phyloP scores from a whole-genome alignment of 2,797 vertebrate genomes.

The Scomberomorus guttatus region DNA sequence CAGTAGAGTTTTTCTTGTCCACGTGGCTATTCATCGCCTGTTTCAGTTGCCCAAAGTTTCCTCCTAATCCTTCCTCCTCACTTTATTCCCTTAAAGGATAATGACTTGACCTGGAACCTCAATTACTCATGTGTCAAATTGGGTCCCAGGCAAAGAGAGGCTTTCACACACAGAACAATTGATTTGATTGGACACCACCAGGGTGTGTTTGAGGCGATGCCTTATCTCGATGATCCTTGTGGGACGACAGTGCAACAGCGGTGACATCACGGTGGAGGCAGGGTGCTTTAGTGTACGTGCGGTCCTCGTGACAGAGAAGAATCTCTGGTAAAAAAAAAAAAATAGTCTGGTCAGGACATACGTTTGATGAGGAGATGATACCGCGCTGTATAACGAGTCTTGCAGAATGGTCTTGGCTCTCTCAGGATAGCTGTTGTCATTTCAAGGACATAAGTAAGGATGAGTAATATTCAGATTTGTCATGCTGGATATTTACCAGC shows the following conservation, averaged over 20 bases:
- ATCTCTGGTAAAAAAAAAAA: not conserved
- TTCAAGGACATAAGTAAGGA: constrained; percentile 32
- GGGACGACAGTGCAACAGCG: not conserved
- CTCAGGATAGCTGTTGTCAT: constrained; percentile 21
- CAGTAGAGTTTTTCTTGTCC: not conserved
- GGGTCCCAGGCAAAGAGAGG: constrained; percentile 25
- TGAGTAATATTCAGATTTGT: constrained; percentile 57
- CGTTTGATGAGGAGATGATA: constrained; percentile 28
- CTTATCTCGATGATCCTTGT: constrained; percentile 34
- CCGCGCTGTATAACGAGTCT: constrained; percentile 7
- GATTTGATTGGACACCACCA: constrained; percentile 46
- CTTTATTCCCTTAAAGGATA: constrained; percentile 48
- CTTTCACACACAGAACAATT: constrained; percentile 46
- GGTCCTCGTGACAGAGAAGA: constrained; percentile 7
- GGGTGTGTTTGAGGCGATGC: constrained; percentile 27
- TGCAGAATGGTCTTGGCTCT: constrained; percentile 12
- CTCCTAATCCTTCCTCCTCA: constrained; percentile 34
- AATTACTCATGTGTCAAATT: constrained; percentile 53
- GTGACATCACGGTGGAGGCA: constrained; percentile 9
- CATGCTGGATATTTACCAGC: constrained; percentile 38
- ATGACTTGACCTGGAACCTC: constrained; percentile 47
- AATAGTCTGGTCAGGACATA: constrained; percentile 1
- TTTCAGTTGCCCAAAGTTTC: constrained; percentile 20
- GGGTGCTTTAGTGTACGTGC: constrained; percentile 9
- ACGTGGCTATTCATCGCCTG: not conserved